Evolutionary conservation across 2,113 vertebrate genomes (phyloP).

Genomic region (Trematomus loennbergii): DNA sequence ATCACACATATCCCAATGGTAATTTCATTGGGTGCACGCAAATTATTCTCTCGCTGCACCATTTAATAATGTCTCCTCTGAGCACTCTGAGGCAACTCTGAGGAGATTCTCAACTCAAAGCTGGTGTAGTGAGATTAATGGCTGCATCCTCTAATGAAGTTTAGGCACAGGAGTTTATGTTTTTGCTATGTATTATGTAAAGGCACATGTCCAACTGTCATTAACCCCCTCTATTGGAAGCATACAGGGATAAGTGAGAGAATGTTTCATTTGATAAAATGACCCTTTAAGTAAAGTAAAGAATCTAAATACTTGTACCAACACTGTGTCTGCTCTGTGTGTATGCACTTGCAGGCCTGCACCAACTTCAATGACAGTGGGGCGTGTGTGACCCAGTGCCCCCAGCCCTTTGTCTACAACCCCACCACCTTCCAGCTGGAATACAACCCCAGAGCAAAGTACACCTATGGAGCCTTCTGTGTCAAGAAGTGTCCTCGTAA

Average conservation of each 20-base stretch:
- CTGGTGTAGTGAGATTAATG: not conserved
- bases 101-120: not conserved
- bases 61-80: not conserved
- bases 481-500: slow-evolving; percentile 99
- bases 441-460: slow-evolving; percentile 95
- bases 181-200: not conserved
- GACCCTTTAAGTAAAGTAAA: not conserved
- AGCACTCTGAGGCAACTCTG: not conserved
- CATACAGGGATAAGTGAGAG: not conserved
- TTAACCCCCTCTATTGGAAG: not conserved
- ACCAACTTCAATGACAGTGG: slow-evolving; percentile 99
- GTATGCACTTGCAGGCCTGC: slow-evolving; percentile 88
- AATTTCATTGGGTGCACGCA: not conserved
- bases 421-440: slow-evolving; percentile 96
- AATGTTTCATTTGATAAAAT: not conserved
- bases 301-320: not conserved
- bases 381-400: slow-evolving; percentile 97
- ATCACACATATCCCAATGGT: not conserved
- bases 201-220: not conserved
- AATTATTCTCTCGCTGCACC: not conserved
- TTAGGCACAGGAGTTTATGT: not conserved
- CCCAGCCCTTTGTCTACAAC: slow-evolving; percentile 97
- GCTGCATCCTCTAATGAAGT: not conserved
- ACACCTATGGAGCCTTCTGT: slow-evolving; percentile 98
- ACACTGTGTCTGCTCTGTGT: slow-evolving; percentile 8